phyloP scores from a whole-genome alignment of 2,888 invertebrate species.

The Mamestra brassicae region DNA sequence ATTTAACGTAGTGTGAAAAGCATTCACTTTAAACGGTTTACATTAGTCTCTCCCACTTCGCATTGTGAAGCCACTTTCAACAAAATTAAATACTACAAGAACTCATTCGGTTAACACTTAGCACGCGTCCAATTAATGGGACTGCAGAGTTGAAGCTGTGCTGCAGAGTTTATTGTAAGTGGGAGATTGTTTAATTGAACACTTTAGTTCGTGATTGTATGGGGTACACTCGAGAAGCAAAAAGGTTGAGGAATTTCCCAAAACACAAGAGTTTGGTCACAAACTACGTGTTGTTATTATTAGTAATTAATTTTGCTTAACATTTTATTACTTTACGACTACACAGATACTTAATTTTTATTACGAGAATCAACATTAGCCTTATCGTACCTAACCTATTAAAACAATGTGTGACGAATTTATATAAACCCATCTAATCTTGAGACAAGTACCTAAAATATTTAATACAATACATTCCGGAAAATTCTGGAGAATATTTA shows the following conservation, averaged over 20 bases:
- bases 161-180: conserved; percentile 33
- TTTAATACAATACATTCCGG: conserved; percentile 56
- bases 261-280: background rate
- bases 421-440: conserved; percentile 9
- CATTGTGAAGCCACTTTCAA: conserved; percentile 27
- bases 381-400: background rate
- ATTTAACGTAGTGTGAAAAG: conserved; percentile 29
- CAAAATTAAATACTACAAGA: conserved; percentile 51
- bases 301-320: background rate
- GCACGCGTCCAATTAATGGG: conserved; percentile 34
- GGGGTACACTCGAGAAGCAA: background rate
- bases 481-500: conserved; percentile 64
- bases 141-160: conserved; percentile 23
- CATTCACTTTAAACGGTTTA: conserved; percentile 27
- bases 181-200: conserved; percentile 10
- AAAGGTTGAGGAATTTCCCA: background rate
- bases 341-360: background rate
- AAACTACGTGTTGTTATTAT: too few relatives aligned
- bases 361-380: background rate
- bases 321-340: background rate
- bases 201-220: conserved; percentile 1
- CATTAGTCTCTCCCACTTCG: conserved; percentile 14
- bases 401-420: conserved; percentile 15
- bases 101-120: conserved; percentile 47
- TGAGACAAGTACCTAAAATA: conserved; percentile 26